Evolutionary conservation across 2,113 vertebrate genomes (phyloP).

Genomic region (Otocyon megalotis): DNA sequence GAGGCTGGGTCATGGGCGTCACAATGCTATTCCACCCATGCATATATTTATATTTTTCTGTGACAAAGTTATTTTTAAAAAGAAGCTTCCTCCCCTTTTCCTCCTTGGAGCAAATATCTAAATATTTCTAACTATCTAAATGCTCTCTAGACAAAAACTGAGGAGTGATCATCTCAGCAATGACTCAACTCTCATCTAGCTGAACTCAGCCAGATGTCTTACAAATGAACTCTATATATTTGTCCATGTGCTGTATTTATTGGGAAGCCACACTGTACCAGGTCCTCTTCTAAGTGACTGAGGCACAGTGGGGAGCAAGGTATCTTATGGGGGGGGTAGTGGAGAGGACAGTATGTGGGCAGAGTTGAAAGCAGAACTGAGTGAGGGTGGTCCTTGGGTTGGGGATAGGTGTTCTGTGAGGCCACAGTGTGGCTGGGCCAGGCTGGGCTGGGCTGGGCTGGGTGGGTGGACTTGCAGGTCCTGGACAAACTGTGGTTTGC

Average conservation of each 20-base stretch:
- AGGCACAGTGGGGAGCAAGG: neutral
- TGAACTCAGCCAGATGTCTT: neutral
- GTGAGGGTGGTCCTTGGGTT: neutral
- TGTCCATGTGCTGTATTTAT: neutral
- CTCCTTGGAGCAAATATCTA: neutral
- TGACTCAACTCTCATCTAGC: neutral
- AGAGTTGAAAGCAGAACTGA: neutral
- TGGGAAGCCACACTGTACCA: neutral
- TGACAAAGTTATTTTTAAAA: neutral
- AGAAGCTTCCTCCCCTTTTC: neutral
- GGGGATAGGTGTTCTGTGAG: neutral
- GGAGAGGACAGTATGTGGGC: neutral
- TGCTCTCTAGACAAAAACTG: neutral
- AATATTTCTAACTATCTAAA: constrained; percentile 23
- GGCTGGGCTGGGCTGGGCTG: no score
- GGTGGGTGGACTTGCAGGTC: neutral
- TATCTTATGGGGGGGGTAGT: neutral
- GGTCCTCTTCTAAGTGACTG: neutral
- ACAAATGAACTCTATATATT: neutral
- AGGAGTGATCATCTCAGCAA: neutral
- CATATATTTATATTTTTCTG: neutral
- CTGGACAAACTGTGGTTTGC: neutral
- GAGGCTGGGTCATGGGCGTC: no score
- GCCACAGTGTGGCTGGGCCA: neutral
- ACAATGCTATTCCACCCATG: neutral